phyloP scores from a whole-genome alignment of 2,888 invertebrate species.

The Pyrgus malvae region DNA sequence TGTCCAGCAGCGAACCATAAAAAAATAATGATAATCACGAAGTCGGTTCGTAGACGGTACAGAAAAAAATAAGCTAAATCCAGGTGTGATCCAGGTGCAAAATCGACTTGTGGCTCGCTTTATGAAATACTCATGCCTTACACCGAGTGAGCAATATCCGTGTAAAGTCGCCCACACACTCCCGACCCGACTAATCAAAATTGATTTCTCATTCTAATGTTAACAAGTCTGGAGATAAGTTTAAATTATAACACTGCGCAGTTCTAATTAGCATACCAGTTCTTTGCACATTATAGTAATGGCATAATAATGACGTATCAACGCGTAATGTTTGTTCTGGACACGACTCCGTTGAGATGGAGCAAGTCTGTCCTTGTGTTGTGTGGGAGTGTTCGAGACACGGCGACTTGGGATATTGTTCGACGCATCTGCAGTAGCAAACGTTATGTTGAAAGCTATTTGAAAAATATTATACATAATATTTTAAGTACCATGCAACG shows the following conservation, averaged over 20 bases:
- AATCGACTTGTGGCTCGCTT: conserved; percentile 50
- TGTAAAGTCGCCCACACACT: conserved; percentile 37
- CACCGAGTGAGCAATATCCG: conserved; percentile 31
- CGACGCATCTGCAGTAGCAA: too few species aligned
- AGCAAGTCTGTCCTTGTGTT: neutral
- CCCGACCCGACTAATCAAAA: conserved; percentile 25
- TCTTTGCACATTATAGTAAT: conserved; percentile 24
- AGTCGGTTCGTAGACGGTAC: conserved; percentile 42
- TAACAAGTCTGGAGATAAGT: conserved; percentile 27
- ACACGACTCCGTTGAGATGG: conserved; percentile 9
- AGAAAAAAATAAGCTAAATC: conserved; percentile 50
- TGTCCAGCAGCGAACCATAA: too few species aligned
- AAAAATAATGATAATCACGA: neutral
- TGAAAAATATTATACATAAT: too few species aligned
- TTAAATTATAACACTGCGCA: conserved; percentile 26
- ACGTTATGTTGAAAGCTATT: too few species aligned
- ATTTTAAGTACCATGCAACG: too few species aligned
- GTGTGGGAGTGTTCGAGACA: conserved; percentile 13
- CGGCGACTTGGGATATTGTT: conserved; percentile 11
- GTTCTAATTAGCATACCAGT: conserved; percentile 24
- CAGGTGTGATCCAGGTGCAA: conserved; percentile 45
- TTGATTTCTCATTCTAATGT: conserved; percentile 28
- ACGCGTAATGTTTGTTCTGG: conserved; percentile 11
- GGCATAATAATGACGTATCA: conserved; percentile 17
- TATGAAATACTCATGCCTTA: conserved; percentile 47